Conservation (phyloP, 2,888 invertebrate genomes). For the Ernsta delagoae region DNA sequence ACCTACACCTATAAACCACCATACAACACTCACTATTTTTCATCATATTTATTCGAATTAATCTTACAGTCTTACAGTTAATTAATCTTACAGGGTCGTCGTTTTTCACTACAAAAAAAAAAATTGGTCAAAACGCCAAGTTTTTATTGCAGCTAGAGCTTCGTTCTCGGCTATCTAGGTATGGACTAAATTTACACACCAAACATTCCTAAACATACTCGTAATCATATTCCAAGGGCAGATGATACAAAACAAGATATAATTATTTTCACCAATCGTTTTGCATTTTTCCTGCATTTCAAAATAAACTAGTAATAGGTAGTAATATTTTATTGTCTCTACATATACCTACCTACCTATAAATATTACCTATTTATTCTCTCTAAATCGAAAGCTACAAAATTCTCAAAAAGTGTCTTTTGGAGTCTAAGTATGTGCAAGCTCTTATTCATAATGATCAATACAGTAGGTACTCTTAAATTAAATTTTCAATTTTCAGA, state of each 20-base stretch:
- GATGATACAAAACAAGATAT: background rate
- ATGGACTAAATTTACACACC: constrained; percentile 16
- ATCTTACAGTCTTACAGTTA: too few relatives aligned
- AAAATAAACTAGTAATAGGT: background rate
- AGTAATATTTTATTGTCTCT: too few relatives aligned
- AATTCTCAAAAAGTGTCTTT: too few relatives aligned
- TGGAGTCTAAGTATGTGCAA: background rate
- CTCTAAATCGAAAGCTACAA: too few relatives aligned
- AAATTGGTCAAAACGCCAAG: constrained; percentile 4
- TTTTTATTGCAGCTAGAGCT: background rate
- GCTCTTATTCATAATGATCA: background rate
- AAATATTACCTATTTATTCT: too few relatives aligned
- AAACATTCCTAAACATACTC: constrained; percentile 14
- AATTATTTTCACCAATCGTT: background rate
- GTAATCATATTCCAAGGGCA: constrained; percentile 23
- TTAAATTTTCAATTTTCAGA: background rate
- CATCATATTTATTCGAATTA: too few relatives aligned
- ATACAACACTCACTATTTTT: too few relatives aligned
- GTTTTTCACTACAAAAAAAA: background rate
- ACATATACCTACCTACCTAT: too few relatives aligned
- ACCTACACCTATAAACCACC: too few relatives aligned
- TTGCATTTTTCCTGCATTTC: background rate
- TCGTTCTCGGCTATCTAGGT: constrained; percentile 5
- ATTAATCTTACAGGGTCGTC: background rate
- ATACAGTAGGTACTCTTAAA: background rate